Evolutionary conservation across 2,113 vertebrate species (phyloP).

Genomic region (Rhinoptilus africanus): DNA sequence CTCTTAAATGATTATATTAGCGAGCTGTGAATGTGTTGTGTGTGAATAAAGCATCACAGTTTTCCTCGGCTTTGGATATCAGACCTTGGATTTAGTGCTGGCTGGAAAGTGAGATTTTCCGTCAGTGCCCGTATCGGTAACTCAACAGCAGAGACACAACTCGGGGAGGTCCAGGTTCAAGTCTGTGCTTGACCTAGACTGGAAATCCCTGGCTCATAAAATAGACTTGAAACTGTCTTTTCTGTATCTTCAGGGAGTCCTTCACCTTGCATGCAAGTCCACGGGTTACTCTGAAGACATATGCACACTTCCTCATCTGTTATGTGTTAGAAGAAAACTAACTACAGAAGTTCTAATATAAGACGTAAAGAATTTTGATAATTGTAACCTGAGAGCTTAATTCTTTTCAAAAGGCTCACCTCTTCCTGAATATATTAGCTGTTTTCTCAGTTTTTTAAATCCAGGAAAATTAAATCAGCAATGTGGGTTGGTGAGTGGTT

Average conservation of each 20-base stretch:
- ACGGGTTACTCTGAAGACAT: background rate
- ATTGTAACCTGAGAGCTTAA: background rate
- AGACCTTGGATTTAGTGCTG: background rate
- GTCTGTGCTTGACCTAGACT: background rate
- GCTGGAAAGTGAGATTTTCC: background rate
- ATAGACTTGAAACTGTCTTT: background rate
- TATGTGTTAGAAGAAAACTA: background rate
- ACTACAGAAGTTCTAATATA: background rate
- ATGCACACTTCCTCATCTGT: background rate
- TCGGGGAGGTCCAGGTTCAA: background rate
- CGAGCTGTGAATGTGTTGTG: background rate
- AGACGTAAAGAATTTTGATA: background rate
- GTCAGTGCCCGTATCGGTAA: background rate
- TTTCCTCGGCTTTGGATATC: rapidly evolving
- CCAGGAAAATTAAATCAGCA: background rate
- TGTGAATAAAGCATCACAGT: background rate
- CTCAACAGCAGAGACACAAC: background rate
- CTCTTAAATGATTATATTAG: background rate
- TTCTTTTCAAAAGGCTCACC: background rate
- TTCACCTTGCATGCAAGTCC: background rate
- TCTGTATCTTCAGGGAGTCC: background rate
- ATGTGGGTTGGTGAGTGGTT: rapidly evolving
- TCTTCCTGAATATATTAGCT: background rate
- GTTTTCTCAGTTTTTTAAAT: background rate
- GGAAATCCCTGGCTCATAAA: background rate